phyloP scores from a whole-genome alignment of 2,888 invertebrate genomes.

The Pterobdella sp. region DNA sequence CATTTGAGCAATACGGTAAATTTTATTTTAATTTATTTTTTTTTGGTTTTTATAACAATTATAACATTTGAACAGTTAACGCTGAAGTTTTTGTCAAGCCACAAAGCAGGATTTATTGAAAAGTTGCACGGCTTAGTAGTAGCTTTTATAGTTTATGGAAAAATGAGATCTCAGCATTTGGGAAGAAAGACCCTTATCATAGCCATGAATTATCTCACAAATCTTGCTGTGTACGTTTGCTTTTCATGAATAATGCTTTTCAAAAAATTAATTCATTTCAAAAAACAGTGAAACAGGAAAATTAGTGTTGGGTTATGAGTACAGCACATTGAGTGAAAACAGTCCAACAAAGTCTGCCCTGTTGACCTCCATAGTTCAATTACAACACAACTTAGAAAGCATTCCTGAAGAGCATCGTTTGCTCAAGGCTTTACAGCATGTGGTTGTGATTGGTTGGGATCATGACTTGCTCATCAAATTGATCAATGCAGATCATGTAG shows the following conservation, averaged over 20 bases:
- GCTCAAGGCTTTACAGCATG: slow-evolving; percentile 18
- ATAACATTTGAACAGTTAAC: no score
- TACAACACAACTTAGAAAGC: slow-evolving; percentile 7
- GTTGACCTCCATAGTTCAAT: slow-evolving; percentile 13
- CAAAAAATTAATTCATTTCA: background rate
- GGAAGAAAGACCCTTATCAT: slow-evolving; percentile 26
- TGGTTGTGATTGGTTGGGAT: slow-evolving; percentile 18
- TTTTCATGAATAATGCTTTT: background rate
- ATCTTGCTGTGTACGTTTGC: slow-evolving; percentile 16
- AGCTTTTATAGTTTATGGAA: slow-evolving; percentile 26
- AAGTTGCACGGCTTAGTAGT: slow-evolving; percentile 26
- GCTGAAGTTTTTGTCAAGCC: slow-evolving; percentile 25
- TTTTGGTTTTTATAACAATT: background rate
- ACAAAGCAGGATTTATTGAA: slow-evolving; percentile 22
- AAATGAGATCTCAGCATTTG: slow-evolving; percentile 24
- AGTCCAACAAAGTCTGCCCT: slow-evolving; percentile 25
- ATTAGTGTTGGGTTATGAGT: slow-evolving; percentile 24
- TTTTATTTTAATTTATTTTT: background rate
- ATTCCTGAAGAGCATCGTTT: slow-evolving; percentile 17
- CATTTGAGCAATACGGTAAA: slow-evolving; percentile 28
- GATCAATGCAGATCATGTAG: slow-evolving; percentile 18
- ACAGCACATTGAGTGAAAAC: slow-evolving; percentile 11
- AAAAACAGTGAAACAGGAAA: slow-evolving; percentile 24
- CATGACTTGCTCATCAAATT: slow-evolving; percentile 22
- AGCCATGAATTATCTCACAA: slow-evolving; percentile 27